phyloP scores from a whole-genome alignment of 2,113 vertebrate species.

The Ammodytes marinus region DNA sequence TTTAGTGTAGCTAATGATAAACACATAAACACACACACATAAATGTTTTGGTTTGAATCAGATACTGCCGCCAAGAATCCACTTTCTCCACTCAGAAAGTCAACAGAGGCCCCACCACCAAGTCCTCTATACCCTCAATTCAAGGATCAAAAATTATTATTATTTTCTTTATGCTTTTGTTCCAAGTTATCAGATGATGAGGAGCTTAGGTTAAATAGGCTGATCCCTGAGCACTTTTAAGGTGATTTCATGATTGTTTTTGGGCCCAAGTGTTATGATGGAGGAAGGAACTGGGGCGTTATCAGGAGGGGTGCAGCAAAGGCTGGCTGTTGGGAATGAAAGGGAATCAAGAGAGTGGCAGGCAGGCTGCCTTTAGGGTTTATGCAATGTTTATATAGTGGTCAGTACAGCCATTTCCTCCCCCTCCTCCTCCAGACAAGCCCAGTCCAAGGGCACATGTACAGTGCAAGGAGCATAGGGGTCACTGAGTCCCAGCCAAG shows the following conservation, averaged over 20 bases:
- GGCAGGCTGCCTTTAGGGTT: conserved; percentile 62
- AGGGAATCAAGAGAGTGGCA: conserved; percentile 53
- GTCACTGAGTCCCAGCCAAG: conserved; percentile 35
- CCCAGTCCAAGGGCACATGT: conserved; percentile 60
- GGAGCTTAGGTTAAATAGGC: conserved; percentile 47
- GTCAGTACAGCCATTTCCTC: conserved; percentile 78
- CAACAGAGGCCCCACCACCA: conserved; percentile 26
- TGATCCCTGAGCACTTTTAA: conserved; percentile 49
- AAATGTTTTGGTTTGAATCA: conserved; percentile 24
- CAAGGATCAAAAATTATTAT: conserved; percentile 32
- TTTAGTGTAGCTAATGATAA: conserved; percentile 16
- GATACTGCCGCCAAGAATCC: conserved; percentile 44
- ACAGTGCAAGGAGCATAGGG: conserved; percentile 30
- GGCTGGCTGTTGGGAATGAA: conserved; percentile 48
- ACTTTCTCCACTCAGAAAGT: conserved; percentile 60
- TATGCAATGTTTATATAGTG: conserved; percentile 81
- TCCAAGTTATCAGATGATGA: conserved; percentile 55
- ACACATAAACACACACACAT: background rate
- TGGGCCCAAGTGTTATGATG: conserved; percentile 63
- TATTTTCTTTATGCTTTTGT: conserved; percentile 15
- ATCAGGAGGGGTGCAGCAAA: conserved; percentile 63
- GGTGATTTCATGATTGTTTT: conserved; percentile 72
- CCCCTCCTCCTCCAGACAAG: conserved; percentile 54
- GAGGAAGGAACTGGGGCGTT: conserved; percentile 79
- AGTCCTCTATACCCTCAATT: conserved; percentile 39